Percentiles rank a stretch among this genome's conserved stretches.
Conservation (phyloP, 2,797 vertebrate genomes). For the Pipistrellus nathusii region DNA sequence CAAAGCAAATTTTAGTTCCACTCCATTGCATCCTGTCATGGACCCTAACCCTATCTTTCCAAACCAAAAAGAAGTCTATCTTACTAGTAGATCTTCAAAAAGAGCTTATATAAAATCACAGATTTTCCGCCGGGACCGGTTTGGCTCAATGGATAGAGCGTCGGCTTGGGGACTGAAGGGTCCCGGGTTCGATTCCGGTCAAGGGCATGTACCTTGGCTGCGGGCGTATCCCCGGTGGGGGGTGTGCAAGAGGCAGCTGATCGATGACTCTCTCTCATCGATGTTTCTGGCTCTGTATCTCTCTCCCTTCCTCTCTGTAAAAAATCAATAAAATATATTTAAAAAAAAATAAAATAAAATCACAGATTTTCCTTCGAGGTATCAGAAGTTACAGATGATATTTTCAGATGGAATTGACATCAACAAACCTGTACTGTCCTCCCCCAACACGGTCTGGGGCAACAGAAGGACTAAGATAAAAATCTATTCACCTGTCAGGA, state of each 20-base stretch:
- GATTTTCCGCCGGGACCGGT: too few species aligned
- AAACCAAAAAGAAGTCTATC: slow-evolving; percentile 10
- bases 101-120: background rate
- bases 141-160: too few species aligned
- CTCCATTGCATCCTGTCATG: background rate
- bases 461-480: background rate
- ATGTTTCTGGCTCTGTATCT: too few species aligned
- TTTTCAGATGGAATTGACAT: slow-evolving; percentile 18
- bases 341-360: too few species aligned
- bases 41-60: background rate
- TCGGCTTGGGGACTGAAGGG: too few species aligned
- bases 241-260: too few species aligned
- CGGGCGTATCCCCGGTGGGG: too few species aligned
- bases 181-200: too few species aligned
- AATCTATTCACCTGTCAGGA: background rate
- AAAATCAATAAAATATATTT: too few species aligned
- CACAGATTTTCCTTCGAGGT: background rate
- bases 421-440: background rate
- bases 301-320: too few species aligned
- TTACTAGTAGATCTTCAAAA: background rate
- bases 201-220: too few species aligned
- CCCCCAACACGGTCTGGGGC: background rate
- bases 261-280: too few species aligned
- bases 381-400: slow-evolving; percentile 8
- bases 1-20: slow-evolving; percentile 4